Conservation (phyloP, 2,797 vertebrate genomes). For the Chaenodraco wilsoni region DNA sequence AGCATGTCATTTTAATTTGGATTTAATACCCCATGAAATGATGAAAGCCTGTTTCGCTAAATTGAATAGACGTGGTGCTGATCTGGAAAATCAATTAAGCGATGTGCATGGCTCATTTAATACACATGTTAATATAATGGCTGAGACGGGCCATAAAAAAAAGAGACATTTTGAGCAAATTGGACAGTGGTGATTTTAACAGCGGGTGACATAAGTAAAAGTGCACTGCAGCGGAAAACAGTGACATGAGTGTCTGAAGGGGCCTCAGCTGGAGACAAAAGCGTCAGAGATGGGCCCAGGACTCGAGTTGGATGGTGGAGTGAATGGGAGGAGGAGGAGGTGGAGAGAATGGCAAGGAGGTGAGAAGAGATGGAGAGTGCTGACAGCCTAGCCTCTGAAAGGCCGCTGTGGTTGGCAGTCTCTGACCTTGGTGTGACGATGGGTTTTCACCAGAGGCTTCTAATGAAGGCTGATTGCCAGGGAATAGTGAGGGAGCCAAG, state of each 20-base stretch:
- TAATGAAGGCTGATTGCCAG: slow-evolving; percentile 88
- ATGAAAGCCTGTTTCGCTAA: slow-evolving; percentile 58
- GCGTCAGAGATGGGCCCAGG: slow-evolving; percentile 64
- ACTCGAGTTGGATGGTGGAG: slow-evolving; percentile 60
- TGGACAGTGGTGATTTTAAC: slow-evolving; percentile 73
- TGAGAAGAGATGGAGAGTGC: slow-evolving; percentile 68
- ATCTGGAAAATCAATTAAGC: slow-evolving; percentile 81
- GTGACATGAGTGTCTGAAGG: slow-evolving; percentile 70
- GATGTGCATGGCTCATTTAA: slow-evolving; percentile 69
- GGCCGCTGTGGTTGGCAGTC: slow-evolving; percentile 78
- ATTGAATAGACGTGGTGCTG: slow-evolving; percentile 68
- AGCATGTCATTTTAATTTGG: slow-evolving; percentile 77
- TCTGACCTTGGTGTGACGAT: slow-evolving; percentile 85
- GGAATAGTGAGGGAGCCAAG: slow-evolving; percentile 78
- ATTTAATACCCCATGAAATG: slow-evolving; percentile 71
- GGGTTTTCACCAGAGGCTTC: slow-evolving; percentile 84
- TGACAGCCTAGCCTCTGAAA: slow-evolving; percentile 77
- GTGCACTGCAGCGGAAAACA: slow-evolving; percentile 70
- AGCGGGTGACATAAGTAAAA: slow-evolving; percentile 70
- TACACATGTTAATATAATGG: slow-evolving; percentile 76
- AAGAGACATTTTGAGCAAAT: slow-evolving; percentile 68
- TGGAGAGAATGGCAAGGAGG: slow-evolving; percentile 54
- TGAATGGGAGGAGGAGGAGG: slow-evolving; percentile 14
- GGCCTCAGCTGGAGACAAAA: slow-evolving; percentile 77
- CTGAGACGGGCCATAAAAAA: slow-evolving; percentile 58